Evolutionary conservation across 1,140 invertebrate genomes (phyloP).

Genomic region (Wiebesia pumilae): DNA sequence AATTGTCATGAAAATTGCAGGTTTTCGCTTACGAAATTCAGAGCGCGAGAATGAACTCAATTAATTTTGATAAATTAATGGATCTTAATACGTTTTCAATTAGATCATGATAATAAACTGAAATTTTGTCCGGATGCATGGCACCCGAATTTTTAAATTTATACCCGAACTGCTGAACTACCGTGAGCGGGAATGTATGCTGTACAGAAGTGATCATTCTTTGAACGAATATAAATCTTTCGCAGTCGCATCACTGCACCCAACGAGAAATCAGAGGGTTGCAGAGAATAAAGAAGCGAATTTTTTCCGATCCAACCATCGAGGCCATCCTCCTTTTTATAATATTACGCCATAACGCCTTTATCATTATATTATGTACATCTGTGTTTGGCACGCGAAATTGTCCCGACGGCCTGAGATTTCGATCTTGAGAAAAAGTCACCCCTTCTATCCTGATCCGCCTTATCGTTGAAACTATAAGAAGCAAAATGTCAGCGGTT

Average conservation of each 20-base stretch:
- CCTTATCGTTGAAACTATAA: neutral
- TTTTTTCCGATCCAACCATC: neutral
- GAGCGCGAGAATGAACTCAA: no score
- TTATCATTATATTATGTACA: slow-evolving; percentile 49
- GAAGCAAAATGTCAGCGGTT: neutral
- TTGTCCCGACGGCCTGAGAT: slow-evolving; percentile 50
- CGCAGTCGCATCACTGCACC: neutral
- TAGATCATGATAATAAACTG: neutral
- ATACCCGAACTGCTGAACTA: neutral
- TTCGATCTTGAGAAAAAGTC: slow-evolving; percentile 3
- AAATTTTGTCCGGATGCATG: neutral
- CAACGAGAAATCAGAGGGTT: neutral
- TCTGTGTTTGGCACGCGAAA: slow-evolving; percentile 69
- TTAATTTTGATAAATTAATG: no score
- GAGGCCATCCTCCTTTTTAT: neutral
- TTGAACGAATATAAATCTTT: neutral
- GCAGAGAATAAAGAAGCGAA: slow-evolving; percentile 14
- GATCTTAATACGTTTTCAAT: neutral
- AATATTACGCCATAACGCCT: slow-evolving; percentile 18
- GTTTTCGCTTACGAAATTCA: neutral
- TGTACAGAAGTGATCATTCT: neutral
- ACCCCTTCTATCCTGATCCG: neutral
- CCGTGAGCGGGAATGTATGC: no score
- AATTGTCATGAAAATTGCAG: neutral
- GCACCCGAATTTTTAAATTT: no score